Evolutionary conservation across 2,113 vertebrate species (phyloP), one percentile per base, ranked within the genome.

Genomic region (Campylomormyrus numenius): DNA sequence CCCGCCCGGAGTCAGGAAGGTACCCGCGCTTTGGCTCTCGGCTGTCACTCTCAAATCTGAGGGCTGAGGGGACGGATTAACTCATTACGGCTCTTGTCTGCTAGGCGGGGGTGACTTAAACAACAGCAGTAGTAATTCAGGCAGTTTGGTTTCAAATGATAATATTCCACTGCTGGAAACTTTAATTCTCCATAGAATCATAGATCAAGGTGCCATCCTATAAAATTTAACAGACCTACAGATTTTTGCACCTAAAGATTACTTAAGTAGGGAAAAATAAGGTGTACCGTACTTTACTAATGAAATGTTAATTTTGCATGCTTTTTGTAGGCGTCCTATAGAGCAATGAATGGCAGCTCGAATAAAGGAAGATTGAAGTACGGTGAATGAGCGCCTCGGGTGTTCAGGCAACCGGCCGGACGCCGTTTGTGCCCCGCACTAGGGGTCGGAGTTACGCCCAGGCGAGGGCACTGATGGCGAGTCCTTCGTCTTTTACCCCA

Each of bases 331-430:
- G 24, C 49, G 19, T 46, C 35, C 11, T 35, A 70, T 27, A 66
- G 35, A 85, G n/a, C 62, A 27, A 83, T 62, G n/a, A 83, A 88
- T 88, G 70, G 39, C 86, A 84, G 6, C 85, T 80, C 27, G 45
- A 56, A 88, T 83, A 90, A 83, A 90, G 48, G 10, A 80, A 21
- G 42, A 11, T 27, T 56, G 24, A 27, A 19, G 42, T 90, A 50
- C 77, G 70, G 87, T 88, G 31, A 56, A 88, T 31, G n/a, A 31
- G 62, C 62, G 7, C 56, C 2, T 0, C 56, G 21, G 56, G 56
- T 58, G 21, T 58, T 58, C 56, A n/a, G 56, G 56, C 5, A 58
- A 7, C 21, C 56, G 21, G 7, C 56, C 7, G 19, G 53, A 56
- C 53, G 3, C 52, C 52, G 52, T 19, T 19, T 53, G 52, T 53